Evolutionary conservation across 2,888 invertebrate genomes (phyloP).

Genomic region (Sinhomidia bicolor): DNA sequence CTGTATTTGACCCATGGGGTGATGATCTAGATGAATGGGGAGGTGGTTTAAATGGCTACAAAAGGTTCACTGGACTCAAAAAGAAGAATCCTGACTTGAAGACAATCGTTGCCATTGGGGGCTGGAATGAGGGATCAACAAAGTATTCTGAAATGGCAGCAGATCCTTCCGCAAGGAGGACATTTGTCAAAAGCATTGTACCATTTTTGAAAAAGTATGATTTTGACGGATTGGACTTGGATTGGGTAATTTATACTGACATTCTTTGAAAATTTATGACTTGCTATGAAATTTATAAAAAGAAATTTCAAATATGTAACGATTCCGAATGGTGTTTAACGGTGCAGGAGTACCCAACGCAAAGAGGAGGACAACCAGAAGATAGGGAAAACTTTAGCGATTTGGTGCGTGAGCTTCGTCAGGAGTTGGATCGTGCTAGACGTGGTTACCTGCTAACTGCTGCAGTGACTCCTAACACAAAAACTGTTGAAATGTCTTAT

Average conservation of each 20-base stretch:
- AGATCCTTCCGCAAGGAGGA: constrained; percentile 74
- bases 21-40: constrained; percentile 81
- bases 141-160: constrained; percentile 81
- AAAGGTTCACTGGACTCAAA: constrained; percentile 81
- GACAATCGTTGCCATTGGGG: constrained; percentile 81
- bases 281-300: too few relatives aligned
- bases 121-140: constrained; percentile 81
- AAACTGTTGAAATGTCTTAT: constrained; percentile 71
- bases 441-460: constrained; percentile 74
- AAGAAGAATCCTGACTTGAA: constrained; percentile 81
- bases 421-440: constrained; percentile 53
- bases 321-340: too few relatives aligned
- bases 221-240: constrained; percentile 77
- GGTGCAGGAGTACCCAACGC: constrained; percentile 81
- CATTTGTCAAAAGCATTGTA: constrained; percentile 81
- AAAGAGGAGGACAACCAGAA: constrained; percentile 80
- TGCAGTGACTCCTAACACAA: constrained; percentile 75
- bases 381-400: constrained; percentile 79
- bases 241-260: too few relatives aligned
- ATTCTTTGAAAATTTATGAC: too few relatives aligned
- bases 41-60: constrained; percentile 79
- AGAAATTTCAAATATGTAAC: too few relatives aligned
- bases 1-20: constrained; percentile 81
- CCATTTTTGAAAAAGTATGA: constrained; percentile 79
- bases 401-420: constrained; percentile 64